phyloP scores from a whole-genome alignment of 1,140 invertebrate species.

The Triops longicaudatus region DNA sequence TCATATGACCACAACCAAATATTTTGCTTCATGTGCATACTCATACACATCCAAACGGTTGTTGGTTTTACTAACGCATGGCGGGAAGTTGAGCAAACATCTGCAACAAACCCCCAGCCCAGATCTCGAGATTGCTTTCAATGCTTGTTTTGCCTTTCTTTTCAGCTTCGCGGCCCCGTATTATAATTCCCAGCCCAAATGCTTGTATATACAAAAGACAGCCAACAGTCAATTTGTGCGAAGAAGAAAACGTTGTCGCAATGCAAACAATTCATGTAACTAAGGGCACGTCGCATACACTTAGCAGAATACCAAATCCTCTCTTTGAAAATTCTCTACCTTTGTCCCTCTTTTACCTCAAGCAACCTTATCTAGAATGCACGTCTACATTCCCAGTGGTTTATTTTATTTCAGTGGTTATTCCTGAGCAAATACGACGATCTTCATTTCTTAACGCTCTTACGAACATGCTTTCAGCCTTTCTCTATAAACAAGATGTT shows the following conservation, averaged over 20 bases:
- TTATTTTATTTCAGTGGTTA: too few relatives aligned
- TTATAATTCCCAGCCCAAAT: neutral
- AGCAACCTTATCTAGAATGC: too few relatives aligned
- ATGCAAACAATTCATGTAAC: neutral
- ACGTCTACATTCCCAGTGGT: too few relatives aligned
- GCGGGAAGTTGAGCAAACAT: constrained; percentile 14
- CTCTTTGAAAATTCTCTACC: neutral
- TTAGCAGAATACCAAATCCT: neutral
- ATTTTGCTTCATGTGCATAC: neutral
- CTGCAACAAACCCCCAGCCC: neutral
- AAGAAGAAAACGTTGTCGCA: neutral
- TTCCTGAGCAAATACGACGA: too few relatives aligned
- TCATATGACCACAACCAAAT: constrained; percentile 7
- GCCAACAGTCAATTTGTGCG: neutral
- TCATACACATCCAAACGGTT: constrained; percentile 11
- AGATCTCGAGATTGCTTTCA: constrained; percentile 15
- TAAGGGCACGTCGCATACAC: neutral
- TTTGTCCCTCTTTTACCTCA: too few relatives aligned
- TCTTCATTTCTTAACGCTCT: too few relatives aligned
- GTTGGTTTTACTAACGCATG: constrained; percentile 12
- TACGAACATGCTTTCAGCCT: too few relatives aligned
- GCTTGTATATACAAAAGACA: neutral
- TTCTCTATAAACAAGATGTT: too few relatives aligned
- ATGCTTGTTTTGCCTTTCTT: constrained; percentile 11
- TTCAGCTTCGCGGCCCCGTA: neutral